Percentiles rank a stretch among this genome's conserved stretches.
Conservation (phyloP, 2,797 vertebrate species). For the Argya squamiceps region DNA sequence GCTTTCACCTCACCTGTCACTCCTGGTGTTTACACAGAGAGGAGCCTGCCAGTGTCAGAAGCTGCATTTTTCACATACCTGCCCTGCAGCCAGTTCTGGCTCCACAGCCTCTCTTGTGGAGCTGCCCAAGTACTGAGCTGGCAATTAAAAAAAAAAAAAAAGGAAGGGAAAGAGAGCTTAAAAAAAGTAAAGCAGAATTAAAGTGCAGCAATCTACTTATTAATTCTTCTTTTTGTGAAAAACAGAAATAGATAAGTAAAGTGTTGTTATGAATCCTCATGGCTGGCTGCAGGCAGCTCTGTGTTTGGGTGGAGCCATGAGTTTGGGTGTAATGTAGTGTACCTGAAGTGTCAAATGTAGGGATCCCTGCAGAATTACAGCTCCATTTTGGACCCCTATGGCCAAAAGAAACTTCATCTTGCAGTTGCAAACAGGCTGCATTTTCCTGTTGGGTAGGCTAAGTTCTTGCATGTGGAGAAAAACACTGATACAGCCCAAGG, state of each 20-base stretch:
- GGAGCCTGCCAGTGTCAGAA: constrained; percentile 12
- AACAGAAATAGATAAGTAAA: not conserved
- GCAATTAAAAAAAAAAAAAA: not conserved
- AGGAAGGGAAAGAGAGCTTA: not conserved
- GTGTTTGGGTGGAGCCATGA: not conserved
- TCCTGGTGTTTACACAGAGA: constrained; percentile 5
- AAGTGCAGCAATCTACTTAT: not conserved
- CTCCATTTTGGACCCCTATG: not conserved
- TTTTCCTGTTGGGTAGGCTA: not conserved
- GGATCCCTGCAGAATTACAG: not conserved
- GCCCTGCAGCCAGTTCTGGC: constrained; percentile 27
- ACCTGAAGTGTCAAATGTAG: not conserved
- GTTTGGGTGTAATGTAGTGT: not conserved
- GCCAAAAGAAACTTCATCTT: not conserved
- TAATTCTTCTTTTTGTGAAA: not conserved
- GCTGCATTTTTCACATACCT: constrained; percentile 61
- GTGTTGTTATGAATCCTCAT: not conserved
- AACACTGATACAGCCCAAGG: not conserved
- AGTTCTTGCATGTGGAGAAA: not conserved
- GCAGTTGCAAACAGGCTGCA: not conserved
- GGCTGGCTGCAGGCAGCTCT: not conserved
- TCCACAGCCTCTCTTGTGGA: not conserved
- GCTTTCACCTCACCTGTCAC: constrained; percentile 28
- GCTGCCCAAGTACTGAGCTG: not conserved
- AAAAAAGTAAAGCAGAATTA: not conserved